A percentile compares a stretch with the other conserved stretches of the same genome.
phyloP scores from a whole-genome alignment of 1,140 invertebrate species.

The Ooceraea biroi region DNA sequence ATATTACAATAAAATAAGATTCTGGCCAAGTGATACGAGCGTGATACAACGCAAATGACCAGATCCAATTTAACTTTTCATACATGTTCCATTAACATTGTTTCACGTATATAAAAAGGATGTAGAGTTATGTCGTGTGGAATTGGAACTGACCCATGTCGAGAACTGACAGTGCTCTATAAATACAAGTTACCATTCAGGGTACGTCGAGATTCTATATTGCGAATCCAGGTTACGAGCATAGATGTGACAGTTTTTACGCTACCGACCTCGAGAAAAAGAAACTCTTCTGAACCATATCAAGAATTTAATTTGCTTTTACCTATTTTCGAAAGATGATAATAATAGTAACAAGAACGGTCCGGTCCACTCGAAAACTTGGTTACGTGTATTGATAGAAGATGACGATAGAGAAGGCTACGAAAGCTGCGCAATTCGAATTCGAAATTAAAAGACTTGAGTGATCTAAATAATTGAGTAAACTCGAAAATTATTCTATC shows the following conservation, averaged over 20 bases:
- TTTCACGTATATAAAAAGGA: conserved; percentile 22
- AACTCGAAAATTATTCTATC: too few relatives aligned
- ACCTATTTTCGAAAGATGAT: conserved; percentile 28
- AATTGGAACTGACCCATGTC: neutral
- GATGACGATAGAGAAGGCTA: too few relatives aligned
- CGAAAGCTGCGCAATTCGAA: too few relatives aligned
- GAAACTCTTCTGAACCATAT: neutral
- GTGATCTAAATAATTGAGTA: neutral
- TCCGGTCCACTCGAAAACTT: neutral
- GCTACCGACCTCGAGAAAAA: neutral
- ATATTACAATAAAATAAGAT: conserved; percentile 7
- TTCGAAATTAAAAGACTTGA: too few relatives aligned
- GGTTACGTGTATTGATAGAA: neutral
- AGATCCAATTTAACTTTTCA: conserved; percentile 20
- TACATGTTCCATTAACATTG: neutral
- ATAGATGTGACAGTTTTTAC: conserved; percentile 13
- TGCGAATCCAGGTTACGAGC: conserved; percentile 51
- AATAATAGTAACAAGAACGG: conserved; percentile 18
- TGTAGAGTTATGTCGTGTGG: neutral
- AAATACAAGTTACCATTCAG: conserved; percentile 5
- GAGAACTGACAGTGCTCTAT: conserved; percentile 10
- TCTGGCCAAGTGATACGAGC: neutral
- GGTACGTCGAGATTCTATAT: conserved; percentile 23
- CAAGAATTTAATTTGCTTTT: conserved; percentile 1
- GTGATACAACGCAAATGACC: neutral